Percentiles rank a stretch among this genome's conserved stretches.
Conservation (phyloP, 1,140 invertebrate species). For the Diorhabda sublineata region DNA sequence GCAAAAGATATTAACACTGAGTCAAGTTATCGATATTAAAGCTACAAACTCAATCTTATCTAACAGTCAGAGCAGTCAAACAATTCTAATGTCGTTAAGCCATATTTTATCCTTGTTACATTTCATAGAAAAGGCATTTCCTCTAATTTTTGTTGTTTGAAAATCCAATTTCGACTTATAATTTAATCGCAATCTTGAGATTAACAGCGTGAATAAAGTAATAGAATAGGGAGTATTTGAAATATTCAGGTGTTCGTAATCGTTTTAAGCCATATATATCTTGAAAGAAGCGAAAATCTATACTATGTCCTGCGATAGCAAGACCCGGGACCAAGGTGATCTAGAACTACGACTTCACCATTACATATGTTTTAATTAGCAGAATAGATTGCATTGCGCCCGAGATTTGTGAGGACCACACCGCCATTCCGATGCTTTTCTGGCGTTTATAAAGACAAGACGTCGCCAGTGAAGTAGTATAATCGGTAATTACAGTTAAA, state of each 20-base stretch:
- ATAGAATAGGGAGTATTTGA: neutral
- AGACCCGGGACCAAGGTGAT: slow-evolving; percentile 19
- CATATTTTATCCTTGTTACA: too few relatives aligned
- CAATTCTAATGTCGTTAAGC: too few relatives aligned
- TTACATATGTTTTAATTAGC: slow-evolving; percentile 45
- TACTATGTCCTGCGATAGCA: neutral
- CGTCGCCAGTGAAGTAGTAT: too few relatives aligned
- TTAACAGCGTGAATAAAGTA: neutral
- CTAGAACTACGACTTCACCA: slow-evolving; percentile 34
- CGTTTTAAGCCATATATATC: neutral
- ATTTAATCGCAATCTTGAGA: too few relatives aligned
- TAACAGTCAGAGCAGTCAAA: too few relatives aligned
- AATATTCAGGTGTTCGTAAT: neutral
- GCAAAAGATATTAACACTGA: too few relatives aligned
- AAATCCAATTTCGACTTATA: too few relatives aligned
- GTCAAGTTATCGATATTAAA: too few relatives aligned
- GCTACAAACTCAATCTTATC: too few relatives aligned
- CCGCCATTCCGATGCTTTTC: slow-evolving; percentile 23
- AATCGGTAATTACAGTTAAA: too few relatives aligned
- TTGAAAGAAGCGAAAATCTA: slow-evolving; percentile 2
- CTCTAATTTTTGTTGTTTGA: too few relatives aligned
- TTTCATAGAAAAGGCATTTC: too few relatives aligned
- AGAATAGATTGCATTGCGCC: slow-evolving; percentile 37
- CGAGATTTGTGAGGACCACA: slow-evolving; percentile 36
- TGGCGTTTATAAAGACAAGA: slow-evolving; percentile 14